Evolutionary conservation across 2,113 vertebrate genomes (phyloP).

Genomic region (Eulemur rufifrons): DNA sequence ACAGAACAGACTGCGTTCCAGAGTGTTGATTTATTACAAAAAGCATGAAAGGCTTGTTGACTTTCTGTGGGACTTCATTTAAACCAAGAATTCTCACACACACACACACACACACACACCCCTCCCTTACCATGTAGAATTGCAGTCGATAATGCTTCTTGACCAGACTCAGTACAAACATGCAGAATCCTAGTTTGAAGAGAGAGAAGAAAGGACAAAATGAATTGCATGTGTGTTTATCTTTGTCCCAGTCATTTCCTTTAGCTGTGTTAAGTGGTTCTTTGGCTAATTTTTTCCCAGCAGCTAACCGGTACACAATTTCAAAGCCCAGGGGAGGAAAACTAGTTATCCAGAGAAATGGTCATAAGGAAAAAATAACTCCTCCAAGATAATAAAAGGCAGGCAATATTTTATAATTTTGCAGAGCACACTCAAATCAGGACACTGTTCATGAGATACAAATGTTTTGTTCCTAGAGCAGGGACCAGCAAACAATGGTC

Average conservation of each 20-base stretch:
- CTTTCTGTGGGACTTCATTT: not conserved
- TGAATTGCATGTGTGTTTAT: not conserved
- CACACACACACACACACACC: not conserved
- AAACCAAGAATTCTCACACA: not conserved
- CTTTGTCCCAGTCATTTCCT: slow-evolving; percentile 6
- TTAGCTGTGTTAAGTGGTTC: not conserved
- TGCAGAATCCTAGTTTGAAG: slow-evolving; percentile 93
- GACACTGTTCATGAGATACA: not conserved
- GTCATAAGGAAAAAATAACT: not conserved
- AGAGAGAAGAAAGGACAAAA: not conserved
- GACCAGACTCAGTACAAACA: slow-evolving; percentile 99
- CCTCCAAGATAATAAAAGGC: slow-evolving; percentile 8
- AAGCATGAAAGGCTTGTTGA: not conserved
- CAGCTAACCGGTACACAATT: not conserved
- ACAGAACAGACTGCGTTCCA: not conserved
- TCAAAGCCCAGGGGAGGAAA: not conserved
- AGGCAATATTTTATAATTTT: not conserved
- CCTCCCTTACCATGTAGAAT: slow-evolving; percentile 96
- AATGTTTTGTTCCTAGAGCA: not conserved
- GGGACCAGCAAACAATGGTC: not conserved
- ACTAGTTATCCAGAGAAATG: not conserved
- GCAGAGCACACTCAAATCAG: not conserved
- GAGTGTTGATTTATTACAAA: not conserved
- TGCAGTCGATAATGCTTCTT: slow-evolving; percentile 99
- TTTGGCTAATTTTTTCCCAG: slow-evolving; percentile 19